Evolutionary conservation across 2,797 vertebrate genomes (phyloP).

Genomic region (Meriones psammophilus): DNA sequence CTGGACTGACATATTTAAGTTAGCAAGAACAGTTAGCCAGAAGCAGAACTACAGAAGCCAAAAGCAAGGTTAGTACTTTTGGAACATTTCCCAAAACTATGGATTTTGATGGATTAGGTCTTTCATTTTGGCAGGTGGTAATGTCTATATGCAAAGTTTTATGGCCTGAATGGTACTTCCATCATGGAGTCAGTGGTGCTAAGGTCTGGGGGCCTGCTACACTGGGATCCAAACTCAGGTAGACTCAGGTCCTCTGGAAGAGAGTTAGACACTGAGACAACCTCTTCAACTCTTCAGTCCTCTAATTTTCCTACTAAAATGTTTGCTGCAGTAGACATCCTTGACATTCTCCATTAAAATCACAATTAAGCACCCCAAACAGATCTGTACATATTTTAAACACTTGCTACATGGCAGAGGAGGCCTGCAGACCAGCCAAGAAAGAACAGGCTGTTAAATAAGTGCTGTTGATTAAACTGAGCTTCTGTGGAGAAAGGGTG

Average conservation of each 20-base stretch:
- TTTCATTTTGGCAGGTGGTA: neutral
- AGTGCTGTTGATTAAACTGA: constrained; percentile 34
- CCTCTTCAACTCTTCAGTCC: neutral
- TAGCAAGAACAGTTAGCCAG: neutral
- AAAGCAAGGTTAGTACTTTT: neutral
- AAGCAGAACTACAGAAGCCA: neutral
- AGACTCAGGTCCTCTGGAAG: neutral
- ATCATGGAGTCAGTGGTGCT: neutral
- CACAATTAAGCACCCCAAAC: neutral
- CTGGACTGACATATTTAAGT: neutral
- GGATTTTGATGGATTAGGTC: neutral
- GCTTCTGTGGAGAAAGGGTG: constrained; percentile 3
- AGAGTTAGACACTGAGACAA: neutral
- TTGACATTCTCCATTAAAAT: constrained; percentile 35
- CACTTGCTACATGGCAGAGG: neutral
- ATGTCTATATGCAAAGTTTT: neutral
- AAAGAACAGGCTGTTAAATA: constrained; percentile 47
- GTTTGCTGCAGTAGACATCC: constrained; percentile 32
- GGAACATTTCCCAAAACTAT: neutral
- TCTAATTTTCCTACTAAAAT: constrained; percentile 48
- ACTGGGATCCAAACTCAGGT: neutral
- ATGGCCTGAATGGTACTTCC: neutral
- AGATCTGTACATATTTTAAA: neutral
- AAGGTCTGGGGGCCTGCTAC: neutral
- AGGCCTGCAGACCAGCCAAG: neutral